Evolutionary conservation across 1,140 invertebrate species (phyloP).

Genomic region (Meloidogyne floridensis): DNA sequence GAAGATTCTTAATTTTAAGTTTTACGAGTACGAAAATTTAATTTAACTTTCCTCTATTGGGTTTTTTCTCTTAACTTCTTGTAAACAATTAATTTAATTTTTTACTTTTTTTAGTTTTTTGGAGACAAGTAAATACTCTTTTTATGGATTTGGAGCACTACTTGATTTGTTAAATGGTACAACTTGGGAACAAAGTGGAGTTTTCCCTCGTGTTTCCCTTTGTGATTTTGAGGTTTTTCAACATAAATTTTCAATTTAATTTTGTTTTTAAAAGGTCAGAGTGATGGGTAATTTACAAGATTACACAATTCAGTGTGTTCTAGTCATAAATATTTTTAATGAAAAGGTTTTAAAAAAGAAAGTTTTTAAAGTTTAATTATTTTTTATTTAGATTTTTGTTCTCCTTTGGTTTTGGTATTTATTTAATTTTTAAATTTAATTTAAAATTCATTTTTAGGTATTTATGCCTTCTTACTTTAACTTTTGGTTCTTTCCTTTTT

Average conservation of each 20-base stretch:
- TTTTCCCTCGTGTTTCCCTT: conserved; percentile 69
- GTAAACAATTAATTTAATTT: neutral
- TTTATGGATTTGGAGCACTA: conserved; percentile 55
- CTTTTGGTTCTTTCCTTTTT: conserved; percentile 63
- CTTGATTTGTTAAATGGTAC: conserved; percentile 53
- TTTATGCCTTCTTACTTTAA: conserved; percentile 67
- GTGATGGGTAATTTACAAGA: conserved; percentile 65
- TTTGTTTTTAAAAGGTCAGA: conserved; percentile 61
- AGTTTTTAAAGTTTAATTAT: conserved; percentile 66
- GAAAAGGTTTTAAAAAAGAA: conserved; percentile 70
- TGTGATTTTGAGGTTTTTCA: conserved; percentile 68
- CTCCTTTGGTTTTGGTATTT: conserved; percentile 33
- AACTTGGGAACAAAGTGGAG: conserved; percentile 62
- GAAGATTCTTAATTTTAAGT: too few species aligned
- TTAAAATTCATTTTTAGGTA: conserved; percentile 62
- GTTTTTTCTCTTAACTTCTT: neutral
- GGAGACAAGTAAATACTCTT: conserved; percentile 43
- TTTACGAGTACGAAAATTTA: too few species aligned
- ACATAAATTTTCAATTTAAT: conserved; percentile 65
- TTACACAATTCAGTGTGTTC: conserved; percentile 70
- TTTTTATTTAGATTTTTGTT: conserved; percentile 34
- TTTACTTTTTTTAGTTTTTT: conserved; percentile 45
- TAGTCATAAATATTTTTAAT: conserved; percentile 70
- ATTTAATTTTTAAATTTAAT: conserved; percentile 12
- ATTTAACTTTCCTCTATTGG: conserved; percentile 34